Evolutionary conservation across 2,888 invertebrate genomes (phyloP).

Genomic region (Zhengitettix transpicula): DNA sequence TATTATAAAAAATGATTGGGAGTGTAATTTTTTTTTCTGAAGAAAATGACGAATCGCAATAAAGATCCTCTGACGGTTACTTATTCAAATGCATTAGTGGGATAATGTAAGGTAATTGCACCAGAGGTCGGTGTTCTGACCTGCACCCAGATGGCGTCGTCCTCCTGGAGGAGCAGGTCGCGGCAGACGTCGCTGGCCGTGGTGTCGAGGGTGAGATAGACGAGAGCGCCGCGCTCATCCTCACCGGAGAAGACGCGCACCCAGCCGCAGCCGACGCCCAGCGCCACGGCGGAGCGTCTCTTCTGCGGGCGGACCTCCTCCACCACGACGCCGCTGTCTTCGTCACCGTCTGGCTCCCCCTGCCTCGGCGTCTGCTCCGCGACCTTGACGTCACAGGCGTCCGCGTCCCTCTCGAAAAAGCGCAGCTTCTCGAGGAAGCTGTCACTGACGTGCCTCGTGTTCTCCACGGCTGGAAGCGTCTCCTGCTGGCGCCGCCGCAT

Average conservation of each 20-base stretch:
- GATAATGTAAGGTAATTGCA: no score
- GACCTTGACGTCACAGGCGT: neutral
- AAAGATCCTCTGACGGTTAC: no score
- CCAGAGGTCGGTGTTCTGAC: no score
- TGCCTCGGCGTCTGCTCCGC: constrained; percentile 1
- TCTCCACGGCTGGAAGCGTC: neutral
- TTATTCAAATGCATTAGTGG: no score
- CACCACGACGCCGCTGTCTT: no score
- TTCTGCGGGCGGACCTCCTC: no score
- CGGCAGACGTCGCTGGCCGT: constrained; percentile 32
- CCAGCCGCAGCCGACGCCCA: constrained; percentile 37
- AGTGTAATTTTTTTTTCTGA: no score
- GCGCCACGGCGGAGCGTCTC: constrained; percentile 9
- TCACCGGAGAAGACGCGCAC: constrained; percentile 42
- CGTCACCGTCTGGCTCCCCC: no score
- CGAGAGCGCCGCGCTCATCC: constrained; percentile 35
- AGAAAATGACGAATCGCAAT: no score
- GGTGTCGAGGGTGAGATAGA: constrained; percentile 38
- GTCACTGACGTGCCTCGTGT: neutral
- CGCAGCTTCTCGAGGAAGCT: neutral
- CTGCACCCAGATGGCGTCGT: constrained; percentile 32
- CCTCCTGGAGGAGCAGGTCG: constrained; percentile 29
- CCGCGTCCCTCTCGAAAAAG: neutral
- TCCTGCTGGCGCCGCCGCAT: constrained; percentile 5
- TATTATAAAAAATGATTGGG: no score